Conservation (phyloP, 1,140 invertebrate species). For the Lepidurus couesii region DNA sequence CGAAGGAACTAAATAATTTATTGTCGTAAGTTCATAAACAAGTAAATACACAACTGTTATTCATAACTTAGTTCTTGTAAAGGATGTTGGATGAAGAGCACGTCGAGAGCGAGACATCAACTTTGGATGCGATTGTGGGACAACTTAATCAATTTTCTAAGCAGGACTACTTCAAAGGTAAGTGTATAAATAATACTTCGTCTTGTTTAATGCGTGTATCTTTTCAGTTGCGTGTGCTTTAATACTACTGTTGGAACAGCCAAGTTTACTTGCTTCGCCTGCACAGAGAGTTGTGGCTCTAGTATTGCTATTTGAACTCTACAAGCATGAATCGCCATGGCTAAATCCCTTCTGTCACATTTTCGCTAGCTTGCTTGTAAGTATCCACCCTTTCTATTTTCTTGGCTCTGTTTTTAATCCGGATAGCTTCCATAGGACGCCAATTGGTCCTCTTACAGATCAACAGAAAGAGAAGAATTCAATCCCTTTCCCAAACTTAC, state of each 20-base stretch:
- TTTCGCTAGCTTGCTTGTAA: constrained; percentile 59
- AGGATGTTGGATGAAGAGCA: constrained; percentile 62
- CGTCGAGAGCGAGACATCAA: constrained; percentile 55
- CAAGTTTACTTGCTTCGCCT: constrained; percentile 59
- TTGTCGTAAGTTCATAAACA: constrained; percentile 35
- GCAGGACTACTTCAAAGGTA: constrained; percentile 68
- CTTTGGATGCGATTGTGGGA: constrained; percentile 57
- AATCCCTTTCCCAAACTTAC: constrained; percentile 53
- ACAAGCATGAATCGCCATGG: constrained; percentile 59
- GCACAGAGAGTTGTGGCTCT: constrained; percentile 62
- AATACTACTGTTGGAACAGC: constrained; percentile 62
- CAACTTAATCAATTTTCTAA: constrained; percentile 70
- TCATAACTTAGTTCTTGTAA: constrained; percentile 37
- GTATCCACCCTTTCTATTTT: constrained; percentile 30
- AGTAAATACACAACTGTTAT: neutral
- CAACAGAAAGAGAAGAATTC: constrained; percentile 47
- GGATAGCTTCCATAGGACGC: constrained; percentile 44
- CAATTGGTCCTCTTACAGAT: constrained; percentile 53
- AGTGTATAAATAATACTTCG: constrained; percentile 13
- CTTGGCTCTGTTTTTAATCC: neutral
- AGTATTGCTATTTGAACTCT: constrained; percentile 66
- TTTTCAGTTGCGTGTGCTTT: constrained; percentile 55
- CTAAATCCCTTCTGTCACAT: constrained; percentile 66
- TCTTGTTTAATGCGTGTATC: constrained; percentile 33
- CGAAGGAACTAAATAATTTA: constrained; percentile 38